Percentiles rank a stretch among this genome's conserved stretches.
Conservation (phyloP, 37 sponge, comb jelly and placozoan species). For the Petrosia ficiformis region DNA sequence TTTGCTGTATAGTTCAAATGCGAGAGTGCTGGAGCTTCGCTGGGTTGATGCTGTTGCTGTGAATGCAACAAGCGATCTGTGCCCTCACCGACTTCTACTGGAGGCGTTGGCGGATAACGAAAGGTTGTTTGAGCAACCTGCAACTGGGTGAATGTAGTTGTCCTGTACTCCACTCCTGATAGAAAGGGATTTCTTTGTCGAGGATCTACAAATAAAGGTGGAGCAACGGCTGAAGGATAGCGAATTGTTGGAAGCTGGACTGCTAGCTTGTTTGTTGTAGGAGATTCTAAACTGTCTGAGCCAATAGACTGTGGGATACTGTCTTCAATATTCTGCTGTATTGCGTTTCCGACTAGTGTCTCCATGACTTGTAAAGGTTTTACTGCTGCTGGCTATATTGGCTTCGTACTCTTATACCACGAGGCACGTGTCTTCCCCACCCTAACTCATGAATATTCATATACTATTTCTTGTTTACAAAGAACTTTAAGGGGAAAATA, state of each 20-base stretch:
- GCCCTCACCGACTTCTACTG: neutral
- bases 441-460: no score
- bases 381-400: no score
- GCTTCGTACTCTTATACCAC: no score
- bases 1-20: neutral
- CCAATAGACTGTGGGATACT: neutral
- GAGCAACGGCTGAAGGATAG: constrained; percentile 32
- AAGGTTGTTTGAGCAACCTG: constrained; percentile 33
- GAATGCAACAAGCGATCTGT: neutral
- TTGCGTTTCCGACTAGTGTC: no score
- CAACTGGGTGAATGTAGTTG: constrained; percentile 4
- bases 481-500: no score
- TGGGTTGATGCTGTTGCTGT: constrained; percentile 11
- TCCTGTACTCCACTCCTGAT: neutral
- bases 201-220: constrained; percentile 31
- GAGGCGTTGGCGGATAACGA: constrained; percentile 62
- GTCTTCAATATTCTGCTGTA: no score
- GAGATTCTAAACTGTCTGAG: neutral
- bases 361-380: no score
- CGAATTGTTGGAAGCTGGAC: constrained; percentile 43
- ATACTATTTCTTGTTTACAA: no score
- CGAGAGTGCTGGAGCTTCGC: neutral
- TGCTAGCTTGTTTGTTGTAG: neutral
- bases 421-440: no score
- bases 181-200: neutral